Evolutionary conservation across 1,140 invertebrate species (phyloP), one percentile per base, ranked within the genome.

Genomic region (Bombus breviceps): DNA sequence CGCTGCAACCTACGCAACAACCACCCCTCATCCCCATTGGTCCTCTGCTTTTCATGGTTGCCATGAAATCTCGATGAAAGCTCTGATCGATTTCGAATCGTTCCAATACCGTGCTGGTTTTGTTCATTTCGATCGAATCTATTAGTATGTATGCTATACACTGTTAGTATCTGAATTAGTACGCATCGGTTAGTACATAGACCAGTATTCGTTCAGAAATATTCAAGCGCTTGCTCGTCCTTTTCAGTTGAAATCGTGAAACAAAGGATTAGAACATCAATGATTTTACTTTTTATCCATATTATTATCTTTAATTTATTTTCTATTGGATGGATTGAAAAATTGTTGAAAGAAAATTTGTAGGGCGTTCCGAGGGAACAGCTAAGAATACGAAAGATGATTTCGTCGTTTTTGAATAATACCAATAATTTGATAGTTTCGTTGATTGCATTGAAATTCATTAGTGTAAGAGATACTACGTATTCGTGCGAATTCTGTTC

Each of bases 1-100:
- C 64, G 32, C 73, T 83, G 83, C 86, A 3, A 8, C 47, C 47
- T 74, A 57, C 32, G 77, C 83, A 66, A 85, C 72, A 66, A 43
- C 59, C 74, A 12, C 22, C 32, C 5, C 32, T 8, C 43, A 0
- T 9, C 10, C 8, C 10, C 32, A 3, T 41, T 12, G 34, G 32
- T 41, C 39, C 41, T 37, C 1, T 18, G 5, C 43, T 53, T n/a
- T 75, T 43, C 43, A 25, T 41, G 59, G 74, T 80, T 86, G 71
- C 79, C 83, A 47, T 47, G 41, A 53, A 75, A 53, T 34, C 22
- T 53, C 73, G 73, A 32, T 57, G 28, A 8, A 72, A 41, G 12
- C 69, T 72, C 39, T 41, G 28, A 28, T 41, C 39, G 39, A 41
- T 72, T 72, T 72, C 39, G 12, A n/a, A n/a, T 43, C 69, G 39